phyloP scores from a whole-genome alignment of 1,140 invertebrate species.

The Acyrthosiphon pisum region DNA sequence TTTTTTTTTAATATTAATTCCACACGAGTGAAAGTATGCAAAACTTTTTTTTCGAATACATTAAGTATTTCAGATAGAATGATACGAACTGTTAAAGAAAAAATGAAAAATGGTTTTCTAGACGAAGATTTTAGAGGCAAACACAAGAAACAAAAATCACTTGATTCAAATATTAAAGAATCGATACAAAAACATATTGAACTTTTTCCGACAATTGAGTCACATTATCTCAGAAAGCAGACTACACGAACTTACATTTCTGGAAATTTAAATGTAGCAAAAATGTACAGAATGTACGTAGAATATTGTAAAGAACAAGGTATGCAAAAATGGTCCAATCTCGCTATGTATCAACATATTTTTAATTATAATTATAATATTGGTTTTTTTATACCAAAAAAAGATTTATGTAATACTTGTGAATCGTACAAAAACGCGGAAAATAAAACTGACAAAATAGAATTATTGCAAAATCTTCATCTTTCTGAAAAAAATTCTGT shows the following conservation, averaged over 20 bases:
- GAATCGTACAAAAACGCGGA: constrained; percentile 29
- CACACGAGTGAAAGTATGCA: background rate
- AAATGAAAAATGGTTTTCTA: no score
- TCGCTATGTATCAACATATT: constrained; percentile 48
- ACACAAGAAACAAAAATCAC: background rate
- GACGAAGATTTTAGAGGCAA: background rate
- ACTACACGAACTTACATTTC: constrained; percentile 40
- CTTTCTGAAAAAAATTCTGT: constrained; percentile 30
- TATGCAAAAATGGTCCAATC: constrained; percentile 17
- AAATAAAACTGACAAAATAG: constrained; percentile 30
- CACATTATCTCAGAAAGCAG: constrained; percentile 40
- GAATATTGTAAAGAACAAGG: constrained; percentile 49
- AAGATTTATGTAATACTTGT: constrained; percentile 40
- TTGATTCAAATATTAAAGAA: background rate
- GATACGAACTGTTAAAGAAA: background rate
- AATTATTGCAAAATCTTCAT: constrained; percentile 4
- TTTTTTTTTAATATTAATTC: background rate
- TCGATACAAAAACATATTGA: constrained; percentile 38
- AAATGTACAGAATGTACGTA: constrained; percentile 57
- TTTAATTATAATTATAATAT: constrained; percentile 57
- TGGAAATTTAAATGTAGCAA: constrained; percentile 29
- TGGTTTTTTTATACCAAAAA: constrained; percentile 56
- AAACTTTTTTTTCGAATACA: constrained; percentile 9
- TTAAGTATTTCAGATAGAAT: background rate
- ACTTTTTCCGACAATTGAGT: constrained; percentile 33